Percentiles rank a stretch among this genome's conserved stretches.
Conservation (phyloP, 2,113 vertebrate genomes). For the Lycocorax pyrrhopterus region DNA sequence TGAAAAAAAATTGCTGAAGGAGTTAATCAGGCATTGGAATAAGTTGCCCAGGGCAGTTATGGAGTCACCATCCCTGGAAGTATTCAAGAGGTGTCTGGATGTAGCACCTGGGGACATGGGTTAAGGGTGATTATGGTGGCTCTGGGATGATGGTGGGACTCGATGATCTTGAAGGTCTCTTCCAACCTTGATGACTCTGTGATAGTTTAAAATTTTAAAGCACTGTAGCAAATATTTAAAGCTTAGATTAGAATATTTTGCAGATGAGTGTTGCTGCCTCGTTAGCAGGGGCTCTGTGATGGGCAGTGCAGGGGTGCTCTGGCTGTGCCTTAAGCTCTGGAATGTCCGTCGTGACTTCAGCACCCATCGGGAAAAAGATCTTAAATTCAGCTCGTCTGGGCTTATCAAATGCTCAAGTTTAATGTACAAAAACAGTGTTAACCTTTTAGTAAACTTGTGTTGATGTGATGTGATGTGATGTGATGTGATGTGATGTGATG, state of each 20-base stretch:
- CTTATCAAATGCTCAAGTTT: not conserved
- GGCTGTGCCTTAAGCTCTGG: not conserved
- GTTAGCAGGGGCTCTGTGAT: not conserved
- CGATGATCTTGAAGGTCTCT: accelerated
- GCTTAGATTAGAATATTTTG: not conserved
- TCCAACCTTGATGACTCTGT: not conserved
- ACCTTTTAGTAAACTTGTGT: not conserved
- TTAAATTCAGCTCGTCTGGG: not conserved
- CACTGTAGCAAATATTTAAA: not conserved
- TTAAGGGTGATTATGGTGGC: not conserved
- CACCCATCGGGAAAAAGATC: not conserved
- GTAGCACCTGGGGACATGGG: not conserved
- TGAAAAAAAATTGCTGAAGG: not conserved
- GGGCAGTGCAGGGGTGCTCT: not conserved
- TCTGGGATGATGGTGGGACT: not conserved
- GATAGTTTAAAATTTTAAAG: not conserved
- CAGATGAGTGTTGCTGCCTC: not conserved
- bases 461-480: not conserved
- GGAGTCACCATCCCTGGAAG: not conserved
- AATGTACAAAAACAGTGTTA: not conserved
- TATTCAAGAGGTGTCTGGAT: not conserved
- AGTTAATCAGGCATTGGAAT: not conserved
- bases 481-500: not conserved
- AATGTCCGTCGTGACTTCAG: not conserved
- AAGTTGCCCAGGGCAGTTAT: not conserved